Evolutionary conservation across 2,888 invertebrate genomes (phyloP).

Genomic region (Cantharis nigra): DNA sequence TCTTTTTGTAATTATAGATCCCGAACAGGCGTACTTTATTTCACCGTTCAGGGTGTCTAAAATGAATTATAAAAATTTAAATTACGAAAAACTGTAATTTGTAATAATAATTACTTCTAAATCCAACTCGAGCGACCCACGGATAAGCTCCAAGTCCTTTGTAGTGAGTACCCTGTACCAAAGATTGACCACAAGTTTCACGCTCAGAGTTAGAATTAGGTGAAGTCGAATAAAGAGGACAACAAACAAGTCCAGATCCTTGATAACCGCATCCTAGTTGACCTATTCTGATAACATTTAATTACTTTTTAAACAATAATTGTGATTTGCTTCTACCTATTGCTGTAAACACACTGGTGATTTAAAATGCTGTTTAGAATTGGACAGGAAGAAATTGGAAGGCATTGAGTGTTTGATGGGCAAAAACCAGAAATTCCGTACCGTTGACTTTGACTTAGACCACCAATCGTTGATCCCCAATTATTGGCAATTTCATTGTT

Average conservation of each 20-base stretch:
- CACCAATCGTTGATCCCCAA: constrained; percentile 1
- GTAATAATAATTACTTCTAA: constrained; percentile 66
- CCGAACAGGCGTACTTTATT: constrained; percentile 76
- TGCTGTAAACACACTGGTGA: constrained; percentile 64
- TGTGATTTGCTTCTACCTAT: constrained; percentile 55
- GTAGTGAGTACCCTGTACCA: constrained; percentile 69
- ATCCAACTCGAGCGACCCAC: constrained; percentile 77
- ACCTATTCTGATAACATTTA: constrained; percentile 55
- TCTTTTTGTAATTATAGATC: constrained; percentile 67
- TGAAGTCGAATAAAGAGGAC: constrained; percentile 56
- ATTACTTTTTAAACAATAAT: neutral
- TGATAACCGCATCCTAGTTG: constrained; percentile 64
- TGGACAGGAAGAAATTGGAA: constrained; percentile 63
- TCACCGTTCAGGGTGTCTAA: constrained; percentile 70
- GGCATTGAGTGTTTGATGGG: constrained; percentile 53
- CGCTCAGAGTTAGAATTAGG: constrained; percentile 41
- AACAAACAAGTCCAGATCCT: constrained; percentile 64
- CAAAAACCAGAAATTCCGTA: constrained; percentile 43
- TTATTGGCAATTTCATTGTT: neutral
- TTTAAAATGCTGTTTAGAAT: constrained; percentile 62
- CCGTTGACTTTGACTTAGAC: neutral
- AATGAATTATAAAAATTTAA: constrained; percentile 34
- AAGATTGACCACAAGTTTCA: constrained; percentile 66
- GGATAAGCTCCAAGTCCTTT: constrained; percentile 75
- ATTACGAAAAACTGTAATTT: neutral